Base-by-base conservation (phyloP, 2,113 vertebrate species). In the Marmota monax region DNA sequence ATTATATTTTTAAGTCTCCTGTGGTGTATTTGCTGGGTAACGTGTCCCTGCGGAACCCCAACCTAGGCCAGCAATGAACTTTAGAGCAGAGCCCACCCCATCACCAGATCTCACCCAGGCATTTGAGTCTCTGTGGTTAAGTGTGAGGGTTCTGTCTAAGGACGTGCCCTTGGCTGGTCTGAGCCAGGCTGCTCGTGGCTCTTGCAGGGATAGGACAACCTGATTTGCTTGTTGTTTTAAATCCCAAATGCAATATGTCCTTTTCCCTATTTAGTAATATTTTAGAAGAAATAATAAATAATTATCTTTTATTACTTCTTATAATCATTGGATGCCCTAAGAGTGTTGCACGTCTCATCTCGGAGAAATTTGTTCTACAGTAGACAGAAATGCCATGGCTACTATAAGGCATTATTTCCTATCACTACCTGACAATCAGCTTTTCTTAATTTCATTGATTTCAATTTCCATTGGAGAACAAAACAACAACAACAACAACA, bases 371-470 rank as follows among this genome's bases (percentile, higher is more conserved):
- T 42, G 1, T 53, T 88, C 37, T n/a, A 22, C 1, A 17, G 37
- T 32, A 89, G 27, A 82, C 29, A 67, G 20, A 32, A 65, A 42
- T 22, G 5, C 20, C 7, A 25, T 2, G 8, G 20, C 3, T 34
- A 42, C 16, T 48, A 32, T 69, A 83, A 3, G 39, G 27, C 1
- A 39, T 83, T 39, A 61, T 85, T 53, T 73, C 17, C 39, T 84
- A n/a, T 53, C 79, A 42, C 2, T 67, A 94, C 37, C 7, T 84
- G 74, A 79, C 4, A 77, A n/a, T 61, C 29, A 32, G 5, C 72
- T 70, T 92, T 80, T 29, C 32, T 79, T 56, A 74, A 48, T 89
- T 34, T 88, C 48, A 77, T 1, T 90, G 25, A 34, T 32, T 90
- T 92, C 11, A 67, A 58, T 69, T 58, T 79, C n/a, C 20, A 39